Evolutionary conservation across 2,888 invertebrate genomes (phyloP).

Genomic region (Noctuana brunneofusca): DNA sequence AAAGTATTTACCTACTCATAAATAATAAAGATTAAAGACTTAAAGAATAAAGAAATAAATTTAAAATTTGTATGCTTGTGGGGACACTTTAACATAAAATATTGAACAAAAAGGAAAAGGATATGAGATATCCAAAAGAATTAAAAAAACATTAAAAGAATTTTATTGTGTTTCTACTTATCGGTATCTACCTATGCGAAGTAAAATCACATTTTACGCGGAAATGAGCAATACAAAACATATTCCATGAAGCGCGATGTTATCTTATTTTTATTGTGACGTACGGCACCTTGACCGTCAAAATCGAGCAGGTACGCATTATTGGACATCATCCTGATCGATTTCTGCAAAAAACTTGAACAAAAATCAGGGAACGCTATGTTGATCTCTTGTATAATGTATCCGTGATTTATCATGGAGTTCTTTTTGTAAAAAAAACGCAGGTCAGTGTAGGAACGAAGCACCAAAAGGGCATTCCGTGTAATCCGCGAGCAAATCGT

Average conservation of each 20-base stretch:
- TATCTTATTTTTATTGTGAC: slow-evolving; percentile 76
- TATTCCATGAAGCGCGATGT: slow-evolving; percentile 46
- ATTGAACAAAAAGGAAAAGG: too few relatives aligned
- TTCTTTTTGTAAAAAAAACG: slow-evolving; percentile 76
- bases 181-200: background rate
- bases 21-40: too few relatives aligned
- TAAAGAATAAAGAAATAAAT: too few relatives aligned
- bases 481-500: slow-evolving; percentile 74
- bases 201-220: slow-evolving; percentile 53
- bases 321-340: slow-evolving; percentile 69
- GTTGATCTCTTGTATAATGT: slow-evolving; percentile 68
- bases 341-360: slow-evolving; percentile 61
- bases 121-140: background rate
- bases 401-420: slow-evolving; percentile 75
- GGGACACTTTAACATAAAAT: too few relatives aligned
- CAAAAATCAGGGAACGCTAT: slow-evolving; percentile 66
- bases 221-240: slow-evolving; percentile 54
- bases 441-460: slow-evolving; percentile 77
- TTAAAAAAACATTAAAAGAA: background rate
- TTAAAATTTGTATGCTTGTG: too few relatives aligned
- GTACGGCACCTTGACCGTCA: slow-evolving; percentile 76
- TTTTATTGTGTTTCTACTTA: background rate
- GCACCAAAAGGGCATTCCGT: slow-evolving; percentile 79
- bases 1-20: too few relatives aligned
- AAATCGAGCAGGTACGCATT: slow-evolving; percentile 75